phyloP scores from a whole-genome alignment of 2,113 vertebrate genomes.

The Anguilla japonica region DNA sequence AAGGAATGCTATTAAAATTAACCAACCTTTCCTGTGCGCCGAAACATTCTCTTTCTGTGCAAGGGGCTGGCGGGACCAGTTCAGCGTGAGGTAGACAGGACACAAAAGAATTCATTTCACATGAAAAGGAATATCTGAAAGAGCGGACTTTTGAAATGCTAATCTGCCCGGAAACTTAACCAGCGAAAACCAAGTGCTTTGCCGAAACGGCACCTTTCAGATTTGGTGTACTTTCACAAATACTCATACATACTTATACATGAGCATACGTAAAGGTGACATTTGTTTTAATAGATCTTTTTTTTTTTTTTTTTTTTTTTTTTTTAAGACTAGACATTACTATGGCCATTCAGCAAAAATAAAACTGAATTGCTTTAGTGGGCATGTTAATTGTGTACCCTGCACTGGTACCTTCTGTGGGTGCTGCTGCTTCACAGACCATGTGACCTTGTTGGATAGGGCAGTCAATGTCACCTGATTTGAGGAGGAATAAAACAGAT shows the following conservation, averaged over 20 bases:
- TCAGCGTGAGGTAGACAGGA: neutral
- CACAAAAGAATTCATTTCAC: neutral
- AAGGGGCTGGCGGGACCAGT: constrained; percentile 12
- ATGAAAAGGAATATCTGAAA: neutral
- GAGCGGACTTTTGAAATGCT: neutral
- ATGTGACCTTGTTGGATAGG: constrained; percentile 61
- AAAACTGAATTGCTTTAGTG: no score
- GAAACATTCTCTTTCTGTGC: constrained; percentile 25
- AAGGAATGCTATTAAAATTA: neutral
- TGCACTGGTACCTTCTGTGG: constrained; percentile 43
- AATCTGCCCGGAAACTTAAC: neutral
- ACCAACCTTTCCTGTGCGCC: constrained; percentile 39
- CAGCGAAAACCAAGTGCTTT: neutral
- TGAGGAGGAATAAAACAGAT: no score
- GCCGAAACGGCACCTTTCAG: no score
- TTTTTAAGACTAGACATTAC: no score
- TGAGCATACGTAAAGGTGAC: no score
- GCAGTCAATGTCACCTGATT: constrained; percentile 37
- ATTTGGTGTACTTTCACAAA: no score
- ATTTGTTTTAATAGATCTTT: no score
- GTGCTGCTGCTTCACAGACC: constrained; percentile 60
- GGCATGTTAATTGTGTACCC: no score
- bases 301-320: no score
- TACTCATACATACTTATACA: no score
- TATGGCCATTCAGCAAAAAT: no score